phyloP scores from a whole-genome alignment of 2,113 vertebrate species.

The Oryzias celebensis region DNA sequence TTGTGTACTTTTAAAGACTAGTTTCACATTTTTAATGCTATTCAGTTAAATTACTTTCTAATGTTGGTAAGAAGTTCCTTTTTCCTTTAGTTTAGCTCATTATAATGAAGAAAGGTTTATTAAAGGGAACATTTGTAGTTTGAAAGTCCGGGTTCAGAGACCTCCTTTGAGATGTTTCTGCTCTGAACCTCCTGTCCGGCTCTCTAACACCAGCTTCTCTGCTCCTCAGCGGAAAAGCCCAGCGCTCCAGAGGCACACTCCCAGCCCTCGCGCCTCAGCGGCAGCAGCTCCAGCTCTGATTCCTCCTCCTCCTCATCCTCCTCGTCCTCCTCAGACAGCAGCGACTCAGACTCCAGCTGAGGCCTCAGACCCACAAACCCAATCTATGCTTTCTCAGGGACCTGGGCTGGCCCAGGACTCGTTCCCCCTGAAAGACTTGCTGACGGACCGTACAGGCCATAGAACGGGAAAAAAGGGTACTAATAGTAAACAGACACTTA shows the following conservation, averaged over 20 bases:
- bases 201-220: not conserved
- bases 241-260: conserved; percentile 74
- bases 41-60: no score
- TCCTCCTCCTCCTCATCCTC: conserved; percentile 85
- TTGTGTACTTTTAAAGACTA: not conserved
- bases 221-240: conserved; percentile 80
- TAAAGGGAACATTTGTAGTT: no score
- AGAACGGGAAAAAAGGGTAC: conserved; percentile 30
- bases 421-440: conserved; percentile 46
- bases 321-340: conserved; percentile 90
- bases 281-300: conserved; percentile 89
- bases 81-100: no score
- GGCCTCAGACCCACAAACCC: not conserved
- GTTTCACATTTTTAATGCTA: not conserved
- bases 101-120: no score
- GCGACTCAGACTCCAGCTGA: conserved; percentile 90
- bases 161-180: not conserved
- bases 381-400: conserved; percentile 60
- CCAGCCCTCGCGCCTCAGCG: conserved; percentile 85
- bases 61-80: not conserved
- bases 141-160: no score
- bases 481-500: conserved; percentile 56
- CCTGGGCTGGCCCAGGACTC: conserved; percentile 62
- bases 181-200: not conserved
- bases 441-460: not conserved